These are phyloP conservation scores for Leucoma salicis DNA, from an alignment of 2,888 invertebrate species.

Conservation along the genomic window DNA sequence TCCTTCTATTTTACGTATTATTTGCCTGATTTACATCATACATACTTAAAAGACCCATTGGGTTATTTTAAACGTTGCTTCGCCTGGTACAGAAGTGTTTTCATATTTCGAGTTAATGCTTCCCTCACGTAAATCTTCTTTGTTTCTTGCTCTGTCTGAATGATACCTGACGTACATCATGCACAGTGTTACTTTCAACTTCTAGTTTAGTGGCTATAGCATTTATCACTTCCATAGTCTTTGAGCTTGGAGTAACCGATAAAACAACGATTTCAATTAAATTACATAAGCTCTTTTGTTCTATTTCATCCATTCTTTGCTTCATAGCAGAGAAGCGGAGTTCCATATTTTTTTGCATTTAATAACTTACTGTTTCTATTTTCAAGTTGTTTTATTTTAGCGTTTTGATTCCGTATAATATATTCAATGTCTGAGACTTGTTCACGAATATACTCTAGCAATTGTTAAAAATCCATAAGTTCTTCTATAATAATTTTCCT, in stretches of 20 bases:
- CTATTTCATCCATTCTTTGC: neutral
- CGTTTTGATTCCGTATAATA: too few species aligned
- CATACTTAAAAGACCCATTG: too few species aligned
- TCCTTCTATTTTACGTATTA: slow-evolving; percentile 1
- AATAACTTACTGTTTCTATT: too few species aligned
- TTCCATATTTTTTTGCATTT: too few species aligned
- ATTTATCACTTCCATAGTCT: neutral
- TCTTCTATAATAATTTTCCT: too few species aligned
- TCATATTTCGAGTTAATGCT: neutral
- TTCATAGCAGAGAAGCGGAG: neutral
- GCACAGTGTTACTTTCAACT: neutral
- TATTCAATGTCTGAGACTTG: too few species aligned
- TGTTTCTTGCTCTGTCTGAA: neutral
- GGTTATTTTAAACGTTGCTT: too few species aligned
- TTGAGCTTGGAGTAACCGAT: neutral
- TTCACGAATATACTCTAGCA: too few species aligned
- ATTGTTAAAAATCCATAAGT: too few species aligned
- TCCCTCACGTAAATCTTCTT: neutral
- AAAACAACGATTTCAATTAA: neutral
- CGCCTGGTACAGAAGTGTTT: neutral
- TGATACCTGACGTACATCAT: neutral
- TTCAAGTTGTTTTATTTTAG: too few species aligned
- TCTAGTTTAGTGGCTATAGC: neutral
- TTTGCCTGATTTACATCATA: neutral
- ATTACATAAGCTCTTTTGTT: neutral